Base-by-base conservation (phyloP, 2,113 vertebrate species). In the Dasyornis broadbenti region DNA sequence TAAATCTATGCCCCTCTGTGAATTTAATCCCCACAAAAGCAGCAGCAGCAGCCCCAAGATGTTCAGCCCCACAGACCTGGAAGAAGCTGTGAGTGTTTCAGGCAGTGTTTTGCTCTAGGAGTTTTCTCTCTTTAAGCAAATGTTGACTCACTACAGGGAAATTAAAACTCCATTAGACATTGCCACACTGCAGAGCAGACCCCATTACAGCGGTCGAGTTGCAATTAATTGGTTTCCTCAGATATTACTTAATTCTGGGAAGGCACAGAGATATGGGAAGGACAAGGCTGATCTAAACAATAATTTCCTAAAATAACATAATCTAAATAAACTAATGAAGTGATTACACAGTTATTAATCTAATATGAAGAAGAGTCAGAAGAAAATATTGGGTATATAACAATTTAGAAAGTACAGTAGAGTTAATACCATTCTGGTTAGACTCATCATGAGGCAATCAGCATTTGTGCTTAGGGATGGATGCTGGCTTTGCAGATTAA, bases 121-220 rank as follows among this genome's bases (percentile, higher is more conserved):
- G 85, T 89, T 92, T 97, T 96, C 94, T 94, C 86, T 94, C 96
- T 97, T 97, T 95, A 94, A 96, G 92, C 93, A 96, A 97, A 97
- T 96, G 95, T 98, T 97, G 98, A 92, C 97, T 98, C 92, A 93
- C 97, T 88, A 78, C 10, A 50, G 97, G 97, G 97, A 97, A 98
- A 98, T 98, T 98, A 98, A 98, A 98, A 97, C 97, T 97, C 97
- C 97, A 97, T 98, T 98, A 98, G 97, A 94, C 69, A 47, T 75
- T 45, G 96, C 91, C 89, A 97, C 92, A 63, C 72, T 96, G 95
- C 95, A 88, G 93, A 90, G 96, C 91, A 83, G 95, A 93, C 92
- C 61, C 92, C 93, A 72, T 94, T 95, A 96, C 80, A 64, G 89
- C 72, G 11, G 94, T n/a, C 15, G 88, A 91, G 91, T 63, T 94